Evolutionary conservation across 2,113 vertebrate genomes (phyloP), one percentile per base, ranked within the genome.

Genomic region (Trogon melanurus): DNA sequence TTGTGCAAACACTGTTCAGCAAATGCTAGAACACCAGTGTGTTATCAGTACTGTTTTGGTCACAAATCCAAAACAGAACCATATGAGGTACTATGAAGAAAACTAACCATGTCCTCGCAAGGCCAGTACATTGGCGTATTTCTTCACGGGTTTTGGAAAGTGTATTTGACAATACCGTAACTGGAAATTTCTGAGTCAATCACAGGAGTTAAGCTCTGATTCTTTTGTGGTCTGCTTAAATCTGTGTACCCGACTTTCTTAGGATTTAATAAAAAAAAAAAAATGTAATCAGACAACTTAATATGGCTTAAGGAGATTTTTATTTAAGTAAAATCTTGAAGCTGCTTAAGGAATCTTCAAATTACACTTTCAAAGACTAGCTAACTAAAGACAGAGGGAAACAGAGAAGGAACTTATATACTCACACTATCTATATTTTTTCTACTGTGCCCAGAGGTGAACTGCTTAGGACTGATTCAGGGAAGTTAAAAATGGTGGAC

Each of bases 161-260:
- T 22, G 16, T 25, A 58, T 85, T 82, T 92, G 8, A 5, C 32
- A 51, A 3, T 19, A 47, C 12, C 2, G 5, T 10, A 8, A 30
- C 2, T 23, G 23, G 8, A 79, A 65, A 44, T 80, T 64, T 88
- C 11, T 30, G 56, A 60, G 25, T 70, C n/a, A 44, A 26, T 30
- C 38, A 44, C 34, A 71, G 7, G 7, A 67, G 6, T 60, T 16
- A 67, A 16, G 6, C 2, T 62, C 5, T 0, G 0, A n/a, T 26
- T 60, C 2, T 69, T 75, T 65, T 76, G 2, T 10, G 72, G 83
- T 72, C 27, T 61, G 15, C 65, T 91, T 65, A 65, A 69, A 80
- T 11, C 3, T 26, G 14, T 10, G 6, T 30, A 47, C 18, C 12
- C 56, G 45, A 56, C 2, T 57, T 80, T 54, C 19, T 44, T 20